phyloP scores from a whole-genome alignment of 2,113 vertebrate species.

The Meleagris gallopavo region DNA sequence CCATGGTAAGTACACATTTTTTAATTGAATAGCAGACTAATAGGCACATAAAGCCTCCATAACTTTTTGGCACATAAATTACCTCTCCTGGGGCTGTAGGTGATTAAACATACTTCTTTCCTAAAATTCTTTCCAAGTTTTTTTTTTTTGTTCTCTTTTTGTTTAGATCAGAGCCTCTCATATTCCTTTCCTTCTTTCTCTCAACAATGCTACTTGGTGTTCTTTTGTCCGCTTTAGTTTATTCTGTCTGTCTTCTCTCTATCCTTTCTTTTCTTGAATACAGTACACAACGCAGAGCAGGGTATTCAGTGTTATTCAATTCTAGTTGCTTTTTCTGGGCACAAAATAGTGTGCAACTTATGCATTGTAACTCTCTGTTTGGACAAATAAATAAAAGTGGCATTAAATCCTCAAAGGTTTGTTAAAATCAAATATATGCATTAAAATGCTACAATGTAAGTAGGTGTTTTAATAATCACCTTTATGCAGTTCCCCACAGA shows the following conservation, averaged over 20 bases:
- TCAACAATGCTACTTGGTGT: conserved; percentile 13
- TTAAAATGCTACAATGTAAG: background rate
- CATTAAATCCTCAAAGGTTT: background rate
- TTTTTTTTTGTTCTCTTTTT: conserved; percentile 19
- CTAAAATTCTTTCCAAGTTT: conserved; percentile 57
- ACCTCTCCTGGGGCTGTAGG: conserved; percentile 63
- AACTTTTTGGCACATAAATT: conserved; percentile 75
- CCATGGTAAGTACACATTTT: conserved; percentile 74
- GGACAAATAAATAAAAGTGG: background rate
- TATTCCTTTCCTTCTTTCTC: background rate
- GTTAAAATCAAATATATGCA: background rate
- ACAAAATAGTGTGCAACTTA: background rate
- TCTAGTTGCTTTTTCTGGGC: background rate
- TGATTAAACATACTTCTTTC: conserved; percentile 71
- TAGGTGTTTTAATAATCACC: background rate
- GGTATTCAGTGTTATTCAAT: fast-evolving
- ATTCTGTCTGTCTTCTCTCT: background rate
- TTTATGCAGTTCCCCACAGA: background rate
- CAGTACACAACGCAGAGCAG: background rate
- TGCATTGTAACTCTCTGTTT: background rate
- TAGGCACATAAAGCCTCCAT: conserved; percentile 76
- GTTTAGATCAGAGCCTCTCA: conserved; percentile 27
- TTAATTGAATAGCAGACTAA: conserved; percentile 79
- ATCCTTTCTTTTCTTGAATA: background rate
- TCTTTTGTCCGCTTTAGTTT: conserved; percentile 9